These are phyloP conservation scores for Oscheius sp. DNA, from an alignment of 2,888 invertebrate species.

Conservation along the genomic window DNA sequence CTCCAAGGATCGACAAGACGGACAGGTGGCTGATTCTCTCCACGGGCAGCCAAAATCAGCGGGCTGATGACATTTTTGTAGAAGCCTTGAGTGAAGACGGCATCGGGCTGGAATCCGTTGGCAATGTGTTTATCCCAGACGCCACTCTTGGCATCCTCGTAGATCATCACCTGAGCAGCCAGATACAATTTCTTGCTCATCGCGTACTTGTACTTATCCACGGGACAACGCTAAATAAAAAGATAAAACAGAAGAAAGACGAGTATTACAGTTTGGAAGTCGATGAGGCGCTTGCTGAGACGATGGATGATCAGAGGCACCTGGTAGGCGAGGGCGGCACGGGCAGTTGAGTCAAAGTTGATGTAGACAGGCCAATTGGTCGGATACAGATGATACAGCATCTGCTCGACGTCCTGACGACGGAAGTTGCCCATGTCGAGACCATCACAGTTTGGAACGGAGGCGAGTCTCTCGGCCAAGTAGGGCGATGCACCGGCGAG, in stretches of 20 bases:
- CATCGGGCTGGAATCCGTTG: constrained; percentile 57
- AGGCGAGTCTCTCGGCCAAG: constrained; percentile 43
- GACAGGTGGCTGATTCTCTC: background rate
- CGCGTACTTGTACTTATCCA: constrained; percentile 42
- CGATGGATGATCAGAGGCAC: constrained; percentile 44
- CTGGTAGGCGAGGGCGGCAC: constrained; percentile 51
- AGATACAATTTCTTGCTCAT: constrained; percentile 35
- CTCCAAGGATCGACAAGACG: background rate
- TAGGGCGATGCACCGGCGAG: constrained; percentile 50
- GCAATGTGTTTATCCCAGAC: constrained; percentile 53
- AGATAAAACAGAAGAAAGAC: background rate
- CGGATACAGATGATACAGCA: constrained; percentile 53
- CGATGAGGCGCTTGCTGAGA: constrained; percentile 49
- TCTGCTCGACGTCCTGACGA: constrained; percentile 50
- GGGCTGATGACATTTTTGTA: constrained; percentile 38
- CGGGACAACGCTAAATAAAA: background rate
- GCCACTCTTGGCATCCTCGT: constrained; percentile 43
- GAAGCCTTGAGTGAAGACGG: constrained; percentile 45
- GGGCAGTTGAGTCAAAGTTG: constrained; percentile 50
- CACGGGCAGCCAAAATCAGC: constrained; percentile 1
- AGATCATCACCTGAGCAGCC: constrained; percentile 43
- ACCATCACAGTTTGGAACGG: background rate
- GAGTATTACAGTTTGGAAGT: constrained; percentile 44
- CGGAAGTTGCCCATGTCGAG: constrained; percentile 41
- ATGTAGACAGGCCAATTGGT: constrained; percentile 62